A percentile compares a stretch with the other conserved stretches of the same genome.
Evolutionary conservation across 2,797 vertebrate species (phyloP).

Genomic region (Podarcis lilfordi): DNA sequence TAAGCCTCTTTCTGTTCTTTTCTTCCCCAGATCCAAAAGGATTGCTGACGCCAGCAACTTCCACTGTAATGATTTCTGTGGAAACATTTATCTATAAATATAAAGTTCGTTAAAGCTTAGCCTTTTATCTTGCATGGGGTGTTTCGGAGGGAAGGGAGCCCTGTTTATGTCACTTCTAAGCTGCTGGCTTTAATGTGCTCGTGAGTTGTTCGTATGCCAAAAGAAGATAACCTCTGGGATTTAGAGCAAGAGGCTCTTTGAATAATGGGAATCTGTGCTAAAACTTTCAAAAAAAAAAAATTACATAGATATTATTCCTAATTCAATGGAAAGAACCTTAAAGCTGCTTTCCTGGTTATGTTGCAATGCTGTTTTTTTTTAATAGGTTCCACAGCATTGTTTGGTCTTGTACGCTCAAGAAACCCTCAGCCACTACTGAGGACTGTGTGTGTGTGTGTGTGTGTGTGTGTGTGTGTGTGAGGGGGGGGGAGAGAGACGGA

Average conservation of each 20-base stretch:
- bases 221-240: constrained; percentile 76
- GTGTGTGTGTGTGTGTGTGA: neutral
- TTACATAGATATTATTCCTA: constrained; percentile 60
- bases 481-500: too few relatives aligned
- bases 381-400: constrained; percentile 46
- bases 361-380: constrained; percentile 49
- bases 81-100: constrained; percentile 85
- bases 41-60: constrained; percentile 82
- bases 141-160: constrained; percentile 64
- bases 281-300: constrained; percentile 43
- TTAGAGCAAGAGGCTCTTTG: constrained; percentile 70
- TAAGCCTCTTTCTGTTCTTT: constrained; percentile 68
- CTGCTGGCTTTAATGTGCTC: constrained; percentile 80
- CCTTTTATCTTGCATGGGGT: constrained; percentile 76
- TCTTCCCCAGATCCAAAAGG: constrained; percentile 63
- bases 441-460: fast-evolving
- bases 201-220: constrained; percentile 78
- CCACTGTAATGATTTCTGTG: constrained; percentile 80
- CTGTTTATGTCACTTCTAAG: constrained; percentile 82
- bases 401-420: neutral
- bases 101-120: constrained; percentile 82
- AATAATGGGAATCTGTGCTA: constrained; percentile 74
- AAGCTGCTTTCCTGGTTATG: constrained; percentile 56
- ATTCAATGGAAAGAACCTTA: constrained; percentile 71
- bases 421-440: constrained; percentile 6